phyloP scores from a whole-genome alignment of 2,797 vertebrate genomes.

The Trematomus bernacchii region DNA sequence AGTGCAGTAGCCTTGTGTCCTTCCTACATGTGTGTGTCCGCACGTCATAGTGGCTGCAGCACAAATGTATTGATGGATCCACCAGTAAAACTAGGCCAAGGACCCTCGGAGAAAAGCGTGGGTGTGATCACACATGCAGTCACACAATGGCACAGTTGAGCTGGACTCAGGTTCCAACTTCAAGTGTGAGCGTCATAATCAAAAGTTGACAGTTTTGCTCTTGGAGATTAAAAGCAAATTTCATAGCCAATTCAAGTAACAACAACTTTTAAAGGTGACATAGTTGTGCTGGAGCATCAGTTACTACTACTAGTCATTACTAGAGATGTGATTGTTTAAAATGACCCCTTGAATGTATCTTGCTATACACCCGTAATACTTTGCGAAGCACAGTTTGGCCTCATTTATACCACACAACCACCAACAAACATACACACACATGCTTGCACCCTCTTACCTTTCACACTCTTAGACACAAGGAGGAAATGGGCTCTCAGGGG shows the following conservation, averaged over 20 bases:
- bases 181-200: neutral
- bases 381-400: slow-evolving; percentile 22
- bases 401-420: slow-evolving; percentile 16
- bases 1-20: slow-evolving; percentile 43
- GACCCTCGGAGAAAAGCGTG: slow-evolving; percentile 38
- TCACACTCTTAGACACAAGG: slow-evolving; percentile 51
- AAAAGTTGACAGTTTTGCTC: neutral
- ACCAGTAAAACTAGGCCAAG: slow-evolving; percentile 38
- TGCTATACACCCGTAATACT: slow-evolving; percentile 12
- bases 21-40: slow-evolving; percentile 18
- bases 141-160: slow-evolving; percentile 11
- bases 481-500: slow-evolving; percentile 63
- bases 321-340: neutral
- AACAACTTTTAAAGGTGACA: neutral
- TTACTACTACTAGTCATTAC: slow-evolving; percentile 17
- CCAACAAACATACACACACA: slow-evolving; percentile 26
- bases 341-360: neutral
- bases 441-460: slow-evolving; percentile 17
- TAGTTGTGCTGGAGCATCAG: slow-evolving; percentile 18
- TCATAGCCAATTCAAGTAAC: neutral
- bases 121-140: slow-evolving; percentile 26
- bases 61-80: slow-evolving; percentile 69
- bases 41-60: slow-evolving; percentile 21
- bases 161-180: slow-evolving; percentile 6
- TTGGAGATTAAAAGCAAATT: neutral